Percentiles rank a stretch among this genome's conserved stretches.
Conservation (phyloP, 2,797 vertebrate species). For the Oceanodroma leucorhoa region DNA sequence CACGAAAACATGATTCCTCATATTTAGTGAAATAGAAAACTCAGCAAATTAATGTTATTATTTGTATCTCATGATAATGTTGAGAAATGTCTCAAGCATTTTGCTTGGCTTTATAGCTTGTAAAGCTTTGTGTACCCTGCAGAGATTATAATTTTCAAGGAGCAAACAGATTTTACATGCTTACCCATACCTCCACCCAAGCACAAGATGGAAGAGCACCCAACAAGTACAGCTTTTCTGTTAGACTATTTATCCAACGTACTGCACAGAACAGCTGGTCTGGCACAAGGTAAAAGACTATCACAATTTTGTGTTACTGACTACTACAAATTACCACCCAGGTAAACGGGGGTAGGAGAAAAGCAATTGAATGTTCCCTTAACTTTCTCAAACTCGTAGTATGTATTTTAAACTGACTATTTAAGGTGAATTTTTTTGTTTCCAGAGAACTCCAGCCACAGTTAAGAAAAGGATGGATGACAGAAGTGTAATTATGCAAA, state of each 20-base stretch:
- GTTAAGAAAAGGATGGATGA: neutral
- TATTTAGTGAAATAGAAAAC: neutral
- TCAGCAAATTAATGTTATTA: neutral
- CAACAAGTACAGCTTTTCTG: neutral
- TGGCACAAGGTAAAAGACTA: neutral
- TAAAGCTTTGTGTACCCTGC: neutral
- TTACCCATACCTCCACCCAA: neutral
- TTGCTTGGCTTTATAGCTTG: neutral
- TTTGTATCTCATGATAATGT: neutral
- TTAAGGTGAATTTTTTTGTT: neutral
- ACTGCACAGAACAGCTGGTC: neutral
- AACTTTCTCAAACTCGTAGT: neutral
- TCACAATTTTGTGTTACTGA: neutral
- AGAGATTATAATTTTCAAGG: neutral
- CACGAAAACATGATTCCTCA: neutral
- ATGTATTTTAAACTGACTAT: fast-evolving
- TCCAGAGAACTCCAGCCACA: neutral
- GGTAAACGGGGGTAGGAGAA: neutral
- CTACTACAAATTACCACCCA: neutral
- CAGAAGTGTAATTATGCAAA: neutral
- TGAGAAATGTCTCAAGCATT: neutral
- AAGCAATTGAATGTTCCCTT: neutral
- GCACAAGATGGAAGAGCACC: neutral
- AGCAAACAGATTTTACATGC: neutral
- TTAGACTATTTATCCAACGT: neutral